Evolutionary conservation across 1,140 invertebrate genomes (phyloP).

Genomic region (Ostrea edulis): DNA sequence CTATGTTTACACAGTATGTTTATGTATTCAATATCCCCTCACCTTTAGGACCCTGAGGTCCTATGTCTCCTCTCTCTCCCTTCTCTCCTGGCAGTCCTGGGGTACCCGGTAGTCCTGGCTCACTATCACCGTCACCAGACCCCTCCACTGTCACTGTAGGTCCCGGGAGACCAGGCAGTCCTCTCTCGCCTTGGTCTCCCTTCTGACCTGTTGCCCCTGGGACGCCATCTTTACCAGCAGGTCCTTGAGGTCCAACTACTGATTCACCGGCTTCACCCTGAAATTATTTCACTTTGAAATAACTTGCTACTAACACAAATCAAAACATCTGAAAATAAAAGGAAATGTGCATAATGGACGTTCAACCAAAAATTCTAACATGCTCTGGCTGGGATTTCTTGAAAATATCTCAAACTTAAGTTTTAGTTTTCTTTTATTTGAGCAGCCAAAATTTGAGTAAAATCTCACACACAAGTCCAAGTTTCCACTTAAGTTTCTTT

Average conservation of each 20-base stretch:
- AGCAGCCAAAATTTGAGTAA: no score
- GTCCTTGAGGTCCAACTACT: not conserved
- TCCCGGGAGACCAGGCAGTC: conserved; percentile 40
- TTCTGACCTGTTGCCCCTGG: conserved; percentile 35
- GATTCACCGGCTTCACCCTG: conserved; percentile 7
- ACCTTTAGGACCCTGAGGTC: conserved; percentile 24
- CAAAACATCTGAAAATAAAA: no score
- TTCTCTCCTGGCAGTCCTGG: conserved; percentile 30
- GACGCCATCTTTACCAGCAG: conserved; percentile 43
- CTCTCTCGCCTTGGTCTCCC: conserved; percentile 19
- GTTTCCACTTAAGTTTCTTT: no score
- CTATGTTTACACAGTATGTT: not conserved
- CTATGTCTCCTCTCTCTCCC: conserved; percentile 42
- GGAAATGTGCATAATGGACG: no score
- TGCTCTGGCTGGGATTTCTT: no score
- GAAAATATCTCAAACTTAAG: no score
- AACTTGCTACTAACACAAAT: not conserved
- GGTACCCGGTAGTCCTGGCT: not conserved
- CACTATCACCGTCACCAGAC: not conserved
- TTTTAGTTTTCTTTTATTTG: no score
- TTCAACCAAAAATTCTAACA: no score
- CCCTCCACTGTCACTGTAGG: conserved; percentile 32
- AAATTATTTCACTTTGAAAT: not conserved
- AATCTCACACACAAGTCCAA: no score
- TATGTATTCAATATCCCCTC: not conserved